Evolutionary conservation across 2,113 vertebrate genomes (phyloP).

Genomic region (Calyptomena viridis): DNA sequence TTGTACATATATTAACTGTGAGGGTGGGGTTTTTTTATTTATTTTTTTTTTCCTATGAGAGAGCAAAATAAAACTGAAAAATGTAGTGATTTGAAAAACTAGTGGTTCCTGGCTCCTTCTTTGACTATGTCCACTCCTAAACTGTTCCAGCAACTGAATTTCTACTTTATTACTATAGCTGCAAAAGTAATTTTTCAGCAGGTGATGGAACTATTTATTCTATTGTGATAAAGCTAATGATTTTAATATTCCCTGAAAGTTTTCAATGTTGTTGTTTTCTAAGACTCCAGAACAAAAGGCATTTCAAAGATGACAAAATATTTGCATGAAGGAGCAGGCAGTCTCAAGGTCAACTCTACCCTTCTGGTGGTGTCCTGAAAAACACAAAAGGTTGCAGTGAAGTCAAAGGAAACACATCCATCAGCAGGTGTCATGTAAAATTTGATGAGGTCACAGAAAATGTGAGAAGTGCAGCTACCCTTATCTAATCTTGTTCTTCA

Average conservation of each 20-base stretch:
- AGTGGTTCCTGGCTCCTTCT: neutral
- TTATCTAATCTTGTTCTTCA: neutral
- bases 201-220: neutral
- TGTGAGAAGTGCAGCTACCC: neutral
- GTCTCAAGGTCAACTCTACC: neutral
- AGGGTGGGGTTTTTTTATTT: neutral
- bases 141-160: neutral
- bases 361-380: neutral
- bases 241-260: neutral
- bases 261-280: neutral
- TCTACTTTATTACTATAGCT: neutral
- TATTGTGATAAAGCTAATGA: neutral
- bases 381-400: neutral
- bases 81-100: neutral
- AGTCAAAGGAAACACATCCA: neutral
- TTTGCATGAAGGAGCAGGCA: neutral
- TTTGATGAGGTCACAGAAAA: neutral
- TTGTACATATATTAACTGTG: neutral
- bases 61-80: neutral
- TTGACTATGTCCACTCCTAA: neutral
- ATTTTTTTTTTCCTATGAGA: neutral
- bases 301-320: neutral
- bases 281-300: neutral
- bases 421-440: neutral
- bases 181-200: neutral